Base-by-base conservation (phyloP, 2,888 invertebrate species). In the Timema podura region DNA sequence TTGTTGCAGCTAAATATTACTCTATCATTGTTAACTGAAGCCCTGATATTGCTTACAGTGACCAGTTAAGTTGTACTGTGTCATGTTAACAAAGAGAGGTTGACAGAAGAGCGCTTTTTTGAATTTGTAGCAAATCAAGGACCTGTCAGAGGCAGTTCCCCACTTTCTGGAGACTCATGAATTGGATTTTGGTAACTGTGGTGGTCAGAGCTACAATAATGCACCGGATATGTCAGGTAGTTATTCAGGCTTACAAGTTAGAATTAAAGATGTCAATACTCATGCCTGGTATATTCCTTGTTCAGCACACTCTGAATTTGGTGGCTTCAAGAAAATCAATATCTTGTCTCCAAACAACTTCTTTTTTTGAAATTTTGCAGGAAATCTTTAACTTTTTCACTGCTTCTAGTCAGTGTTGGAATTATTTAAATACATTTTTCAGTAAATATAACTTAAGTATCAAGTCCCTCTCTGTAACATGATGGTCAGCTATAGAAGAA, bases 281-380 rank as follows among this genome's bases (percentile, higher is more conserved):
- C 30, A 51, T 51, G 51, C 51, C n/a, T 51, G 5, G 2, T 64
- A 64, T 16, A 8, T 5, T 64, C 13, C 64, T 64, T 64, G 6
- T 8, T 64, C 64, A 64, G 30, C 16, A 16, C 30, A 64, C 57
- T 5, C 64, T 64, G 64, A 64, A 64, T 64, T 64, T 64, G n/a
- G 64, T 64, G 30, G 45, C 7, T 64, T 64, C 64, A 64, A 64
- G 7, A 30, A 44, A 6, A n/a, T n/a, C n/a, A 5, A 11, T 9
- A 64, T 30, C 16, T n/a, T 44, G 64, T 64, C 6, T 30, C 13
- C 64, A 64, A 64, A 9, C 64, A 64, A 15, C 64, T 64, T 44
- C 9, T 64, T 64, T 16, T 11, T 64, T 51, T 30, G 1, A 2
- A 9, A 44, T 44, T 64, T 64, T 64, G 44, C 46, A 64, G 30